Evolutionary conservation across 1,140 invertebrate genomes (phyloP).

Genomic region (Pseudomyrmex dendroicus): DNA sequence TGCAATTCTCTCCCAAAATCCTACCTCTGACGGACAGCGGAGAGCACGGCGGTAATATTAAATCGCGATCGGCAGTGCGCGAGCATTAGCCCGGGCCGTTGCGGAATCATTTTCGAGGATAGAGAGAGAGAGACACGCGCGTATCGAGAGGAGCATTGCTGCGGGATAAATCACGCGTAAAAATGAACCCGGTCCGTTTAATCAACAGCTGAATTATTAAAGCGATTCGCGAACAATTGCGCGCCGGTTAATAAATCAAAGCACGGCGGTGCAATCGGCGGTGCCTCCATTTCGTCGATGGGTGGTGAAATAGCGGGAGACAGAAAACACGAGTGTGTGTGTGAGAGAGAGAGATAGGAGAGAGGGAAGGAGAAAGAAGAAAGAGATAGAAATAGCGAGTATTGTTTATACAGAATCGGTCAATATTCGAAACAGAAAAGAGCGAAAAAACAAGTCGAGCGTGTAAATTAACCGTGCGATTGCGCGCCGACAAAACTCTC

Average conservation of each 20-base stretch:
- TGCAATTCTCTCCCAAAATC: constrained; percentile 31
- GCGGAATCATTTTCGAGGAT: constrained; percentile 57
- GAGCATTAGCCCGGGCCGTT: constrained; percentile 59
- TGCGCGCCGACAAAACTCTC: constrained; percentile 40
- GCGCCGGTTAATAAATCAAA: constrained; percentile 82
- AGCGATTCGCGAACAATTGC: constrained; percentile 81
- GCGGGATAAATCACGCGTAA: constrained; percentile 80
- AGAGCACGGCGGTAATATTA: constrained; percentile 30
- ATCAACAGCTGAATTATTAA: constrained; percentile 84
- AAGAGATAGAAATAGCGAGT: constrained; percentile 47
- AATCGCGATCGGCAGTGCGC: constrained; percentile 33
- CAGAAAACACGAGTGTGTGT: constrained; percentile 3
- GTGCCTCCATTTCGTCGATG: constrained; percentile 66
- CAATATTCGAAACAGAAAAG: constrained; percentile 53
- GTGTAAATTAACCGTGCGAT: constrained; percentile 62
- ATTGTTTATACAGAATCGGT: constrained; percentile 63
- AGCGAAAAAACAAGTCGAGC: constrained; percentile 58
- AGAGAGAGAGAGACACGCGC: constrained; percentile 37
- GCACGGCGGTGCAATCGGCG: constrained; percentile 58
- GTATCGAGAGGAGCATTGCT: constrained; percentile 55
- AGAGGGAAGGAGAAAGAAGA: not conserved
- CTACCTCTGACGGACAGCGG: not conserved
- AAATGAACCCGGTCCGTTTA: constrained; percentile 81
- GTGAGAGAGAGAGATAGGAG: not conserved
- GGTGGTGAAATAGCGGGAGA: constrained; percentile 47